Evolutionary conservation across 2,888 invertebrate genomes (phyloP), one percentile per base, ranked within the genome.

Genomic region (Blastobasis adustella): DNA sequence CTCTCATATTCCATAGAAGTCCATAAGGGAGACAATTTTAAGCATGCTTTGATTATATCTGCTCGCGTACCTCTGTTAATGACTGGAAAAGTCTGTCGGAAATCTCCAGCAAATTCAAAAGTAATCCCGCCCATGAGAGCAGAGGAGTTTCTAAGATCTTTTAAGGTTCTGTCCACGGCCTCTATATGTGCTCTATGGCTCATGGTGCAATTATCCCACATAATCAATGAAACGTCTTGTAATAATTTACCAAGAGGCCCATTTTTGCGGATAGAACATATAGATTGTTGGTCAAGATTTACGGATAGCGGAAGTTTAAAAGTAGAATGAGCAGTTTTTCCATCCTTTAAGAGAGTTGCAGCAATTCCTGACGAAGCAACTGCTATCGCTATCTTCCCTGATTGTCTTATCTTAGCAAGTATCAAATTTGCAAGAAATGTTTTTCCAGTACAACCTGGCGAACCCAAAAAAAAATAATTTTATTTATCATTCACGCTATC

Each of bases 201-300:
- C n/a, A n/a, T n/a, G n/a, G n/a, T n/a, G n/a, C n/a, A n/a, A n/a
- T n/a, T n/a, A n/a, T n/a, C 59, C 57, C 56, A 59, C 0, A 60
- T 58, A 10, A 61, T 47, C 46, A 58, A 23, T 45, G 58, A 58
- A 23, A 62, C 54, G 49, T 64, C 54, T 52, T 66, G 61, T 10
- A 78, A 46, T 5, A 73, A 51, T 52, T 70, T 63, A n/a, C 60
- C 73, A 44, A 65, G 58, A 37, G 58, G n/a, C n/a, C n/a, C n/a
- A 50, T 63, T 61, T 63, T 65, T 69, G 2, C 53, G 57, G n/a
- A 58, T 69, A 6, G 56, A 52, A 8, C 54, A 60, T 36, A 40
- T n/a, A 5, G 61, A 58, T 39, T 46, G 58, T 60, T 58, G 58
- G 0, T 65, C 58, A 7, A 60, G 9, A 52, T 23, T 42, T 38